Base-by-base conservation (phyloP, 2,888 invertebrate genomes). In the Drosophila robusta region DNA sequence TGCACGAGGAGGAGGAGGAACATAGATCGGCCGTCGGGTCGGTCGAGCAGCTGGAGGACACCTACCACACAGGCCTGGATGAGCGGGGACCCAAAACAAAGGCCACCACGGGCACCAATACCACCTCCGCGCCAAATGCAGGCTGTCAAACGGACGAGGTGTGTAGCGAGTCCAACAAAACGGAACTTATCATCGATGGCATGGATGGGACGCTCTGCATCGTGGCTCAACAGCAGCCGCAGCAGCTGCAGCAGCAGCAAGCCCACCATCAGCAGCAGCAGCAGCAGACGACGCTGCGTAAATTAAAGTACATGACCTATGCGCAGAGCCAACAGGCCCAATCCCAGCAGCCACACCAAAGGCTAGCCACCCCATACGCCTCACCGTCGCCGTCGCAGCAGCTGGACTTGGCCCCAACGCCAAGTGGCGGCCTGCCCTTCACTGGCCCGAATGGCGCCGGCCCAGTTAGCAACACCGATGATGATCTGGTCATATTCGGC, bases 401-500 rank as follows among this genome's bases (percentile, higher is more conserved):
- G 11, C 8, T 45, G 14, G 77, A 77, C 5, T 11, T 62, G 16
- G 6, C 64, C 0, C 2, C 60, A 4, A 16, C 58, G 1, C 14
- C 60, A 8, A 70, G 46, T 39, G 22, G 41, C 1, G 44, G 24
- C 18, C 22, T 56, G 8, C 70, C 58, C 7, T 77, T 63, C 55
- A 5, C 46, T 24, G 54, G 12, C 0, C 38, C 49, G 12, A 70
- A 47, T 55, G 66, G 47, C 9, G n/a, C n/a, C 42, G 66, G 47
- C 8, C 14, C n/a, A 11, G 51, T 44, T 61, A 24, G 38, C 9
- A 56, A 52, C 41, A 50, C 51, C 12, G 75, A 78, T 1, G 90
- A 91, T 58, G 90, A 90, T 60, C 75, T 83, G 14, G 60, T 76
- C 12, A 51, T 84, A 4, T 90, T 90, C 69, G 90, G 90, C 29